These are phyloP conservation scores for Papilio machaon DNA, from an alignment of 1,140 invertebrate genomes.

Conservation along the genomic window DNA sequence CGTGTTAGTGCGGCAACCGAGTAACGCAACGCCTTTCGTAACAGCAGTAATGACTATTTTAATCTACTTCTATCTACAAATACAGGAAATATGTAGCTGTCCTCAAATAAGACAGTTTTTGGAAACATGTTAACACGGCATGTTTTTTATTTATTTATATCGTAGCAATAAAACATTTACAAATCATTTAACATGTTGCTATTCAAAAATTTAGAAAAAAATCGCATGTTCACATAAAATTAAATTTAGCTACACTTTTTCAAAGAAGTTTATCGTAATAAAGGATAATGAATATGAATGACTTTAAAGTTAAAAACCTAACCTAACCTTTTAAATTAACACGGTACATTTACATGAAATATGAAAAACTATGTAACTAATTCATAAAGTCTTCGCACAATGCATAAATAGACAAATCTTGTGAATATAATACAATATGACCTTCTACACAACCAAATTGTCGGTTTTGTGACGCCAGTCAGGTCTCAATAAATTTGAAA, in stretches of 20 bases:
- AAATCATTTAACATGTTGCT: too few relatives aligned
- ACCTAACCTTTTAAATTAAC: too few relatives aligned
- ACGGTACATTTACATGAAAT: neutral
- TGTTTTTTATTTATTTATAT: neutral
- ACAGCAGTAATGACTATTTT: conserved; percentile 28
- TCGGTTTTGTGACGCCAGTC: too few relatives aligned
- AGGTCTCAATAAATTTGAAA: neutral
- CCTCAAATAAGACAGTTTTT: neutral
- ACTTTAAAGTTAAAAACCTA: too few relatives aligned
- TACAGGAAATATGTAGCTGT: conserved; percentile 16
- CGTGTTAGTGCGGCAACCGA: neutral
- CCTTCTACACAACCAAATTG: too few relatives aligned
- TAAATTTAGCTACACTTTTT: too few relatives aligned
- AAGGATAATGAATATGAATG: too few relatives aligned
- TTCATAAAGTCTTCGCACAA: neutral
- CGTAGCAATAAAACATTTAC: too few relatives aligned
- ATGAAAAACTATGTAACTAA: neutral
- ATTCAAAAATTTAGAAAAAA: too few relatives aligned
- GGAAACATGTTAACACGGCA: neutral
- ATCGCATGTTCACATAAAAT: too few relatives aligned
- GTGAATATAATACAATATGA: neutral
- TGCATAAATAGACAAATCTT: neutral
- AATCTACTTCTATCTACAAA: conserved; percentile 23
- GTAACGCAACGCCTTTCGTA: conserved; percentile 29
- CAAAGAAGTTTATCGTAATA: too few relatives aligned